A percentile compares a stretch with the other conserved stretches of the same genome.
Conservation (phyloP, 1,140 invertebrate species). For the Ips nitidus region DNA sequence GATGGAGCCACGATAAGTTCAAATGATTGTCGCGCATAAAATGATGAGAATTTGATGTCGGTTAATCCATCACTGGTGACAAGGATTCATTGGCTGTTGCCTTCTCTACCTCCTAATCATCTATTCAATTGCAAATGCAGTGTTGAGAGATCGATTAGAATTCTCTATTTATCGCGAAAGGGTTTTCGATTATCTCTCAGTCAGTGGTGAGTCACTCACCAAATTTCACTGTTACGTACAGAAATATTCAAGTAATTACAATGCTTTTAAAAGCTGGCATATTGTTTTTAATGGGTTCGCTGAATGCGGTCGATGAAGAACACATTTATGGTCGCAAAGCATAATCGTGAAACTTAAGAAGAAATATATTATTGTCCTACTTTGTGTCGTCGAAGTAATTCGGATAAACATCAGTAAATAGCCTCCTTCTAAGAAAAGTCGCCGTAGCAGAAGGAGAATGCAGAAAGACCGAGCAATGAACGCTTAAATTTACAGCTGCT, state of each 20-base stretch:
- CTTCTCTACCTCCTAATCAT: constrained; percentile 41
- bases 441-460: constrained; percentile 15
- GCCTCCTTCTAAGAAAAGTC: constrained; percentile 27
- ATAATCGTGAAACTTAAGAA: constrained; percentile 34
- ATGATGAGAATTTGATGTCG: constrained; percentile 43
- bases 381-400: constrained; percentile 32
- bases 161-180: constrained; percentile 39
- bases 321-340: constrained; percentile 25
- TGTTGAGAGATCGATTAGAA: constrained; percentile 42
- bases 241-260: constrained; percentile 23
- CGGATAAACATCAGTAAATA: constrained; percentile 27
- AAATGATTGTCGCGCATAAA: constrained; percentile 39
- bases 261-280: constrained; percentile 9
- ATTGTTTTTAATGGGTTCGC: constrained; percentile 27
- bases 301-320: constrained; percentile 31
- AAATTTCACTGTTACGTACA: constrained; percentile 11
- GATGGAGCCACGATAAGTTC: constrained; percentile 34
- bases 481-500: constrained; percentile 33
- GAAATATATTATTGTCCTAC: constrained; percentile 35
- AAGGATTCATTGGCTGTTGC: constrained; percentile 42
- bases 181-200: constrained; percentile 39
- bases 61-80: constrained; percentile 43
- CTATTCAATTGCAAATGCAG: constrained; percentile 46
- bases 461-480: constrained; percentile 20
- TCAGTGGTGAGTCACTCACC: constrained; percentile 36